phyloP scores from a whole-genome alignment of 1,140 invertebrate species.

The Drosophila auraria region DNA sequence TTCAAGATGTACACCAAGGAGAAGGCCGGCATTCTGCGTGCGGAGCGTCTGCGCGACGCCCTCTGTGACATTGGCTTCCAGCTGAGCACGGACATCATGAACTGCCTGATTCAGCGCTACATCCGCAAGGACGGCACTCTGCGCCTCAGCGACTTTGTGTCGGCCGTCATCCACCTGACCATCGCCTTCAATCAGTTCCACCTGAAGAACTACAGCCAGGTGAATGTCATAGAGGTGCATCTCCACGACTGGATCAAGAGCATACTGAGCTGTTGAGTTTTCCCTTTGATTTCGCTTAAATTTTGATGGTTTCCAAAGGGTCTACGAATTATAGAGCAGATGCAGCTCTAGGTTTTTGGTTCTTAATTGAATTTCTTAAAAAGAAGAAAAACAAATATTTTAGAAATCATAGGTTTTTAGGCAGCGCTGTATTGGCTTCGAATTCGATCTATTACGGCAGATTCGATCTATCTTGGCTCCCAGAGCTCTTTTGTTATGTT shows the following conservation, averaged over 20 bases:
- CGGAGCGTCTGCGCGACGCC: slow-evolving; percentile 93
- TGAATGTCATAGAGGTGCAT: slow-evolving; percentile 92
- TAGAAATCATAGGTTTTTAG: background rate
- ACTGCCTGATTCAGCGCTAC: slow-evolving; percentile 93
- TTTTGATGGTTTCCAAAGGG: background rate
- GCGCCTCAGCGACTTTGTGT: slow-evolving; percentile 96
- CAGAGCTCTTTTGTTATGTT: background rate
- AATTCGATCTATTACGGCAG: background rate
- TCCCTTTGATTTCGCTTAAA: background rate
- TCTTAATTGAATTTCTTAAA: background rate
- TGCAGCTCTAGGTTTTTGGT: background rate
- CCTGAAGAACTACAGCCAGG: slow-evolving; percentile 92
- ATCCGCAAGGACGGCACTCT: slow-evolving; percentile 97
- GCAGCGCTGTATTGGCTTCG: too few species aligned
- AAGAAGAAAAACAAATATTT: background rate
- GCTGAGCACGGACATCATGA: slow-evolving; percentile 92
- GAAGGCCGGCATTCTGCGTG: slow-evolving; percentile 95
- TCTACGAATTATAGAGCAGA: too few species aligned
- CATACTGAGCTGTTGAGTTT: slow-evolving; percentile 67
- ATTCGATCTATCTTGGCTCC: background rate
- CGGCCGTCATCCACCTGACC: slow-evolving; percentile 94
- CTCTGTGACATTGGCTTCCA: slow-evolving; percentile 95
- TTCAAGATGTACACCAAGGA: slow-evolving; percentile 96
- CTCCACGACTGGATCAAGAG: slow-evolving; percentile 88
- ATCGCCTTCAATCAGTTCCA: slow-evolving; percentile 96